A percentile compares a stretch with the other conserved stretches of the same genome.
Evolutionary conservation across 2,888 invertebrate genomes (phyloP).

Genomic region (Monochamus alternatus): DNA sequence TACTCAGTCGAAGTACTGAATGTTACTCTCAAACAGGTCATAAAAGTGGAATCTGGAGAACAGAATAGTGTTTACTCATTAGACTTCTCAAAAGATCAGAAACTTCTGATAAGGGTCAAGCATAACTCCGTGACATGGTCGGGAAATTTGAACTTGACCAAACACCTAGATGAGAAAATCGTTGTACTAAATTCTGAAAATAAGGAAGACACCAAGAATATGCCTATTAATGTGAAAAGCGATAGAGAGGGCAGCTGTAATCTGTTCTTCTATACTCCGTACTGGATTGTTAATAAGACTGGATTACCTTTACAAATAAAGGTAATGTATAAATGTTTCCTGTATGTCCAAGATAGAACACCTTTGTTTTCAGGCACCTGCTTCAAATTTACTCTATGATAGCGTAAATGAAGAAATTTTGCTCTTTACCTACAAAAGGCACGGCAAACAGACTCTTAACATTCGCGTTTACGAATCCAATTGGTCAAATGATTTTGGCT

Average conservation of each 20-base stretch:
- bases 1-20: conserved; percentile 79
- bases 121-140: conserved; percentile 83
- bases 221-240: conserved; percentile 80
- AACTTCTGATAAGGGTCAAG: conserved; percentile 70
- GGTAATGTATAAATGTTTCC: conserved; percentile 69
- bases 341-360: neutral
- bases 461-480: conserved; percentile 77
- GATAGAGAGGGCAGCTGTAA: conserved; percentile 78
- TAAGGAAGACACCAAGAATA: conserved; percentile 79
- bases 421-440: conserved; percentile 78
- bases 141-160: conserved; percentile 79
- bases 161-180: conserved; percentile 75
- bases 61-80: conserved; percentile 80
- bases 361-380: conserved; percentile 73
- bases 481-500: conserved; percentile 78
- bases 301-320: conserved; percentile 87
- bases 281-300: conserved; percentile 93
- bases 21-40: conserved; percentile 67
- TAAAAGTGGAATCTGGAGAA: conserved; percentile 82
- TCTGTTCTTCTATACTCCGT: conserved; percentile 83
- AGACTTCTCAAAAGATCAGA: conserved; percentile 76
- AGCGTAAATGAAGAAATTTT: conserved; percentile 77
- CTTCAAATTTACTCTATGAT: conserved; percentile 76
- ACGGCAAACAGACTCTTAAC: conserved; percentile 72
- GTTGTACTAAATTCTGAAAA: conserved; percentile 74